Conservation (phyloP, 2,113 vertebrate genomes). For the Poecile atricapillus region DNA sequence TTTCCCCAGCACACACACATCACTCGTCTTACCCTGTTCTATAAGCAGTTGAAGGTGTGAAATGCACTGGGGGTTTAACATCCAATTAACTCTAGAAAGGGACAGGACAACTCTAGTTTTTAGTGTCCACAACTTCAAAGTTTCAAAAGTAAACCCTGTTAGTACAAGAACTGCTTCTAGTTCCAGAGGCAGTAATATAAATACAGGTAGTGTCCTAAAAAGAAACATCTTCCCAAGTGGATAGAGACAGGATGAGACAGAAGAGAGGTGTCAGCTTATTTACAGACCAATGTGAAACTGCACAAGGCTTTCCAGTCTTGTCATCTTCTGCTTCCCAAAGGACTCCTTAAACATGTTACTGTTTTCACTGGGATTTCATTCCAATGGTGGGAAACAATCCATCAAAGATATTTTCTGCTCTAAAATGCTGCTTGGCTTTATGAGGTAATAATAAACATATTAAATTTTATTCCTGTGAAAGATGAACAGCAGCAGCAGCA, state of each 20-base stretch:
- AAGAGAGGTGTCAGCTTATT: neutral
- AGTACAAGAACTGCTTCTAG: neutral
- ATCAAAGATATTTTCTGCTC: neutral
- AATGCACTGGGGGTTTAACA: neutral
- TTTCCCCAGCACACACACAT: neutral
- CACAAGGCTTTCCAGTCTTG: neutral
- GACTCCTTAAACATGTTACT: neutral
- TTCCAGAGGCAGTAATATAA: neutral
- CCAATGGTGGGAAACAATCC: neutral
- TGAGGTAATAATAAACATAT: conserved; percentile 36
- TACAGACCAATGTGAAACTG: neutral
- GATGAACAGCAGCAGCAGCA: neutral
- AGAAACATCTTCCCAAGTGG: neutral
- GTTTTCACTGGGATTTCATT: conserved; percentile 29
- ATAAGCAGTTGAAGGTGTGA: neutral
- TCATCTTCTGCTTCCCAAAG: neutral
- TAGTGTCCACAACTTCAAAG: neutral
- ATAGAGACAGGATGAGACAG: neutral
- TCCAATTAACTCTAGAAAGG: neutral
- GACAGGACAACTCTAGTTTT: neutral
- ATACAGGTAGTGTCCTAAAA: conserved; percentile 3
- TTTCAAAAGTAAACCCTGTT: neutral
- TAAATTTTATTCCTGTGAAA: neutral
- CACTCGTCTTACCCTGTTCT: too few species aligned
- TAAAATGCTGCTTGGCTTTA: conserved; percentile 27